These are phyloP conservation scores for Anagyrus pseudococci DNA, from an alignment of 2,888 invertebrate genomes.

Conservation along the genomic window DNA sequence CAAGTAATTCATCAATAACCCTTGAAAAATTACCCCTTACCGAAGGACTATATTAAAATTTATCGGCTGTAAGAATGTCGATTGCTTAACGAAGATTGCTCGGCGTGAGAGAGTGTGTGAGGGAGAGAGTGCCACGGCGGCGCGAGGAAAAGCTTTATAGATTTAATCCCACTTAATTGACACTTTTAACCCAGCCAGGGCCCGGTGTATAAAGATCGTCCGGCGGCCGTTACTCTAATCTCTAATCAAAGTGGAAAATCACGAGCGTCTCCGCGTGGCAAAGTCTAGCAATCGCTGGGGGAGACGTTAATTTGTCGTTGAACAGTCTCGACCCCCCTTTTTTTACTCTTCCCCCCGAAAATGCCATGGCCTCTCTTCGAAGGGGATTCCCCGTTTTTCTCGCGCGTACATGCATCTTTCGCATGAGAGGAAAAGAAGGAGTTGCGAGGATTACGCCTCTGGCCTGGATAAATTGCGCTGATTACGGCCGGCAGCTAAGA, in stretches of 20 bases:
- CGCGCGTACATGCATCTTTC: too few relatives aligned
- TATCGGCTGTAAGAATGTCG: not conserved
- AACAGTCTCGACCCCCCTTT: too few relatives aligned
- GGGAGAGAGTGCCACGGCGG: too few relatives aligned
- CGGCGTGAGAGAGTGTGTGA: not conserved
- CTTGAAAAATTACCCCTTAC: too few relatives aligned
- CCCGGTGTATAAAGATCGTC: not conserved
- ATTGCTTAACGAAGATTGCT: not conserved
- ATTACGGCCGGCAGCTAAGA: conserved; percentile 10
- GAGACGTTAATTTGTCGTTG: too few relatives aligned
- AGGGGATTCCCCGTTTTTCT: too few relatives aligned
- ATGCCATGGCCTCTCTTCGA: not conserved
- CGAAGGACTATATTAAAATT: not conserved
- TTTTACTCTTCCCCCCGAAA: not conserved
- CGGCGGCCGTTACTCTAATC: conserved; percentile 9
- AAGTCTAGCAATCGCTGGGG: too few relatives aligned
- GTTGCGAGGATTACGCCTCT: too few relatives aligned
- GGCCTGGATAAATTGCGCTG: conserved; percentile 25
- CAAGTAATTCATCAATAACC: too few relatives aligned
- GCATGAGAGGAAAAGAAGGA: too few relatives aligned
- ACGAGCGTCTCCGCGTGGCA: too few relatives aligned
- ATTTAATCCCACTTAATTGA: conserved; percentile 10
- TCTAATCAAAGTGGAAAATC: not conserved
- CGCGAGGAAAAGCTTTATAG: too few relatives aligned
- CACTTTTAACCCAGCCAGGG: not conserved